phyloP scores from a whole-genome alignment of 1,140 invertebrate genomes.

The Drosophila sechellia region DNA sequence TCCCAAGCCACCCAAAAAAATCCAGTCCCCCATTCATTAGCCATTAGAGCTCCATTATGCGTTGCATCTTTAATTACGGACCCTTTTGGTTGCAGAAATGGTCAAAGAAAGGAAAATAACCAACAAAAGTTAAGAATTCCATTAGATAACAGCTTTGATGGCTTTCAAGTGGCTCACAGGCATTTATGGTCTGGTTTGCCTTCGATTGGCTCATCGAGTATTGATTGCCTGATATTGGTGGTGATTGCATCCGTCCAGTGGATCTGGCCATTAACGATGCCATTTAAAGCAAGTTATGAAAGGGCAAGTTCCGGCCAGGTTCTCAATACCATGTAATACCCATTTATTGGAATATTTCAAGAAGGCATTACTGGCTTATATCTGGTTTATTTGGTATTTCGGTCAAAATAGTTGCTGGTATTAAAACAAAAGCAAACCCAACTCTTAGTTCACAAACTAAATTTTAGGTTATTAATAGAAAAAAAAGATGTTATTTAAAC shows the following conservation, averaged over 20 bases:
- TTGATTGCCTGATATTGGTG: constrained; percentile 39
- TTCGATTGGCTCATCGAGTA: constrained; percentile 35
- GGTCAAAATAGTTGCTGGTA: neutral
- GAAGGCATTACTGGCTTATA: neutral
- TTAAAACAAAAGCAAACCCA: neutral
- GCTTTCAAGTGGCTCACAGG: constrained; percentile 23
- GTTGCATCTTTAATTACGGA: constrained; percentile 75
- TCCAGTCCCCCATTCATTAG: constrained; percentile 57
- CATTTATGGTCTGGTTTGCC: constrained; percentile 27
- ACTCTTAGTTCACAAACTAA: no score
- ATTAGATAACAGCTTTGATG: constrained; percentile 51
- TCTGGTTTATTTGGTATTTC: neutral
- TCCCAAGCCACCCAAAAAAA: neutral
- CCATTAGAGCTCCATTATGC: constrained; percentile 78
- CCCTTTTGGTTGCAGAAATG: constrained; percentile 3
- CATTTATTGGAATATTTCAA: neutral
- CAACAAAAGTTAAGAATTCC: constrained; percentile 35
- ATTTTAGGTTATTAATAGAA: no score
- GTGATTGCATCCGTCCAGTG: constrained; percentile 16
- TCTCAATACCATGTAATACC: neutral
- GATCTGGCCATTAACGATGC: constrained; percentile 24
- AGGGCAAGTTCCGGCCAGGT: neutral
- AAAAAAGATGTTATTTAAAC: no score
- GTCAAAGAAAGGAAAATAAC: neutral
- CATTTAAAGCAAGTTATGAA: constrained; percentile 12